These are phyloP conservation scores for Drosophila azteca DNA, from an alignment of 1,140 invertebrate genomes.

Conservation along the genomic window DNA sequence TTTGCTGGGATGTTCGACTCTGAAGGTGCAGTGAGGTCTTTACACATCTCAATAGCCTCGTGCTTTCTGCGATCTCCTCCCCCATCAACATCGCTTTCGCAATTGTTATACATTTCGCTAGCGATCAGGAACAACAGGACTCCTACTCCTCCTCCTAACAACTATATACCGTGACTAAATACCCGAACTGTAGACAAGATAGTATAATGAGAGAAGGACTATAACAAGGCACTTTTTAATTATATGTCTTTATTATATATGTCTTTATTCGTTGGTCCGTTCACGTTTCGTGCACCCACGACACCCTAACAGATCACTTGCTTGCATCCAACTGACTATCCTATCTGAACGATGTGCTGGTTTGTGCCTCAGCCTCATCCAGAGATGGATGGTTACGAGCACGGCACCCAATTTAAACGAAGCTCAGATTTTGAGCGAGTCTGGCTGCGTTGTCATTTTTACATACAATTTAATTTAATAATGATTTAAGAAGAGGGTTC, in stretches of 20 bases:
- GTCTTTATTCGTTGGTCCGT: background rate
- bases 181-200: no score
- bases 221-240: no score
- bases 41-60: conserved; percentile 62
- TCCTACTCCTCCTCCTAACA: no score
- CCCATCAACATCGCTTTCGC: conserved; percentile 60
- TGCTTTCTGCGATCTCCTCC: conserved; percentile 49
- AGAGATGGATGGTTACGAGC: conserved; percentile 30
- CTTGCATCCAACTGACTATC: conserved; percentile 56
- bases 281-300: conserved; percentile 40
- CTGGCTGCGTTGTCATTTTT: conserved; percentile 45
- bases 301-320: conserved; percentile 53
- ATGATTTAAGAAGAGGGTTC: conserved; percentile 70
- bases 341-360: conserved; percentile 30
- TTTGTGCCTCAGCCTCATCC: conserved; percentile 21
- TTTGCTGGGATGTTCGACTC: conserved; percentile 13
- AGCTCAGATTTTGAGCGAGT: conserved; percentile 32
- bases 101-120: conserved; percentile 55
- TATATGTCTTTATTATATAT: no score
- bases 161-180: background rate
- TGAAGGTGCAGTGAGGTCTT: conserved; percentile 40
- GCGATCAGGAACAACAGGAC: no score
- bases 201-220: no score
- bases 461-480: conserved; percentile 79
- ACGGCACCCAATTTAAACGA: conserved; percentile 41